Evolutionary conservation across 37 sponge, comb jelly and placozoan genomes (phyloP), one percentile per base, ranked within the genome.

Genomic region (Axinella damicornis): DNA sequence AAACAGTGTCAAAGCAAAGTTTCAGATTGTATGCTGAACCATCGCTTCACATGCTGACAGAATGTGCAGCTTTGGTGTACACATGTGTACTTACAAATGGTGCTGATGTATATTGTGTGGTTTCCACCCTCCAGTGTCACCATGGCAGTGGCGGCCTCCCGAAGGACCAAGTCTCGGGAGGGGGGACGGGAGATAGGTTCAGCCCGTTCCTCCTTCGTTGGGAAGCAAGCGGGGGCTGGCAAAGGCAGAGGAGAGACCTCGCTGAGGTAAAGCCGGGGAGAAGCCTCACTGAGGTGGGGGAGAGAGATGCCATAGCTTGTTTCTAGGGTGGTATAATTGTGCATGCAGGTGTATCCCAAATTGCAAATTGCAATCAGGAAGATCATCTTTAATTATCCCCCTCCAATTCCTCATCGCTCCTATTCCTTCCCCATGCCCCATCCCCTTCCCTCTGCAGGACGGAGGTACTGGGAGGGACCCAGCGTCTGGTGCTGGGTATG

Each of bases 401-500:
- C 2, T 22, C 31, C 31, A 16, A 34, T 32, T 32, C 33, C 66
- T 65, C 31, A 11, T 24, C 22, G 20, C 11, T 14, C n/a, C n/a
- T n/a, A n/a, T n/a, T n/a, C n/a, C n/a, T 46, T 46, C 46, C 46
- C 46, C 9, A 46, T 46, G 6, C 9, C 9, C 46, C 46, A 4
- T 12, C 9, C 46, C 9, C 46, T 33, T 30, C 33, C 13, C 21
- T 19, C 39, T 31, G 57, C 82, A 92, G 96, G 60, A 90, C 83
- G 81, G 96, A 96, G 80, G 85, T 96, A 34, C 57, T 90, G 11
- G 82, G 74, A 22, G 91, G 84, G 0, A 77, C 74, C 53, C 89
- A 85, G 81, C 71, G 90, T 46, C 67, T 93, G 69, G 86, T 90
- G 32, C 69, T 95, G 33, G 94, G 95, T n/a, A 87, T 91, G 87